A percentile compares a stretch with the other conserved stretches of the same genome.
These are phyloP conservation scores for Zygogramma bicolorata DNA, from an alignment of 2,888 invertebrate species.

Conservation along the genomic window DNA sequence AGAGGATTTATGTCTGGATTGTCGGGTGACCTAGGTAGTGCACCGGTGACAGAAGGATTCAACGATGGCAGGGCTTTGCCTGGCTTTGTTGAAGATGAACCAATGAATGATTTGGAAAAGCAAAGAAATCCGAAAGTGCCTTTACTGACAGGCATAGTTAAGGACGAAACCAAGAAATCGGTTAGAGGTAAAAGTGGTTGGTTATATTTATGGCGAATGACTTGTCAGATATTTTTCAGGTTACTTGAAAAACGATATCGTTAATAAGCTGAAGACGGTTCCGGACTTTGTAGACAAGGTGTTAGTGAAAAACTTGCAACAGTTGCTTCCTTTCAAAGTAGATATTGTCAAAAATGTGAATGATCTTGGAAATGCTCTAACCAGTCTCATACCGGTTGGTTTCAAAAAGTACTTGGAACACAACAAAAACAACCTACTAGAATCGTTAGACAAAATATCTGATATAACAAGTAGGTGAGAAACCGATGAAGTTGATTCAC, in stretches of 20 bases:
- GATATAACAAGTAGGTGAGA: constrained; percentile 70
- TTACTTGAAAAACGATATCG: constrained; percentile 62
- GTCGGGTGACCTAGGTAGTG: constrained; percentile 73
- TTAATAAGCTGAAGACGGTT: constrained; percentile 61
- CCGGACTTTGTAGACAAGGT: constrained; percentile 66
- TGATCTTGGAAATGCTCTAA: constrained; percentile 24
- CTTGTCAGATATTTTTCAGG: constrained; percentile 44
- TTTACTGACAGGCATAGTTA: constrained; percentile 79
- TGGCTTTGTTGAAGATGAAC: constrained; percentile 73
- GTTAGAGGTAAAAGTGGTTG: constrained; percentile 68
- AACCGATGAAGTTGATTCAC: neutral
- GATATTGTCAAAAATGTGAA: constrained; percentile 31
- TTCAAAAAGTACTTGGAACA: constrained; percentile 62
- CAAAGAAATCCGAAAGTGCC: constrained; percentile 72
- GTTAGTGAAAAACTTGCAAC: constrained; percentile 64
- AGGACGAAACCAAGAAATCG: constrained; percentile 78
- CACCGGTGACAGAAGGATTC: constrained; percentile 77
- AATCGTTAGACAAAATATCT: constrained; percentile 71
- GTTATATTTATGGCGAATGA: neutral
- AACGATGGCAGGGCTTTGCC: constrained; percentile 78
- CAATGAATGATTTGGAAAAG: constrained; percentile 72
- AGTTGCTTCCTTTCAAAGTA: constrained; percentile 56
- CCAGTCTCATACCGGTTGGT: constrained; percentile 44
- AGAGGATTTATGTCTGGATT: constrained; percentile 75
- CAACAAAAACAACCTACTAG: constrained; percentile 59